These are phyloP conservation scores for Lasioglossum oenotherae DNA, from an alignment of 2,888 invertebrate genomes.

Conservation along the genomic window DNA sequence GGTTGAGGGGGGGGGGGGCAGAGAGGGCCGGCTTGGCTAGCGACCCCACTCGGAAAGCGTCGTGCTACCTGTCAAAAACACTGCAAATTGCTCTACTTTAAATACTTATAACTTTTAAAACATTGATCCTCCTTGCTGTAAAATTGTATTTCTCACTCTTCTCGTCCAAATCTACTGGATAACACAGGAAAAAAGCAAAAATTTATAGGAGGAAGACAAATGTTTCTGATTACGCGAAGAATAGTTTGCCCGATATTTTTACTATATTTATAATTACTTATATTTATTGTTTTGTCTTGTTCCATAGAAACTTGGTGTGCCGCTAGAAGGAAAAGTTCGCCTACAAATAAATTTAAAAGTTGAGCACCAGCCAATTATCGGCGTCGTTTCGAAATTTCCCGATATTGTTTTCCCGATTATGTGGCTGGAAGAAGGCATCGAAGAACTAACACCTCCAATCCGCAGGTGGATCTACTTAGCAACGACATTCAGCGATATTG, in stretches of 20 bases:
- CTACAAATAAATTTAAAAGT: constrained; percentile 93
- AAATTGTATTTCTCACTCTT: no score
- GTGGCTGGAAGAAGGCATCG: constrained; percentile 95
- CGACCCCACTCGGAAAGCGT: no score
- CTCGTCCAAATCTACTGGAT: no score
- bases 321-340: constrained; percentile 92
- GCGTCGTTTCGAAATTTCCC: constrained; percentile 91
- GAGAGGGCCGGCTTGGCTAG: no score
- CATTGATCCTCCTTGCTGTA: no score
- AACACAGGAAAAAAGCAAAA: no score
- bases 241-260: not conserved
- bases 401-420: constrained; percentile 93
- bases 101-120: no score
- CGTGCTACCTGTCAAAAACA: no score
- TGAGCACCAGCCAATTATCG: constrained; percentile 89
- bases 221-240: no score
- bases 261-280: not conserved
- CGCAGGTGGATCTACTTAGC: constrained; percentile 92
- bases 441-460: constrained; percentile 92
- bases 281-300: not conserved
- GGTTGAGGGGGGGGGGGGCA: no score
- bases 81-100: no score
- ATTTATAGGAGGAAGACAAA: no score
- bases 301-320: constrained; percentile 93
- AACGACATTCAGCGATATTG: constrained; percentile 91